Percentiles rank a stretch among this genome's conserved stretches.
These are phyloP conservation scores for Hemicrepidius hirtus DNA, from an alignment of 2,888 invertebrate species.

Conservation along the genomic window DNA sequence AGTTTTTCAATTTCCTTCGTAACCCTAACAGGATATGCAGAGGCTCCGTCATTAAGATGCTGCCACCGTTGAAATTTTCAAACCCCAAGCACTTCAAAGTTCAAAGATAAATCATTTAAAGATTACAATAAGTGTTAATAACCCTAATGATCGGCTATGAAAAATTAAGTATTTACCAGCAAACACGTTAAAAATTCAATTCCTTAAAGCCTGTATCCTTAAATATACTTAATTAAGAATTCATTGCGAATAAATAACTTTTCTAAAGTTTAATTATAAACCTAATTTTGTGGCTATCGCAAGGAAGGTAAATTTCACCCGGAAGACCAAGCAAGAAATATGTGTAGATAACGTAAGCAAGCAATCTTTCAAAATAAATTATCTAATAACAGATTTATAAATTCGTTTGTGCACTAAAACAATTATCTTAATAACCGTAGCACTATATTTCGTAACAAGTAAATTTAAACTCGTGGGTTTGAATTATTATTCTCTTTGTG, in stretches of 20 bases:
- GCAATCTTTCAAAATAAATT: not conserved
- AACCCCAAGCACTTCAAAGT: slow-evolving; percentile 10
- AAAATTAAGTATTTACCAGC: slow-evolving; percentile 8
- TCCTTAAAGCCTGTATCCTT: not conserved
- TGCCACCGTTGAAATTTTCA: slow-evolving; percentile 10
- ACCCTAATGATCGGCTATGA: not conserved
- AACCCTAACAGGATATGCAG: slow-evolving; percentile 14
- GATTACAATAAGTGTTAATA: slow-evolving; percentile 26
- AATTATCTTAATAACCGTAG: slow-evolving; percentile 18
- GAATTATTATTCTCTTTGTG: slow-evolving; percentile 26
- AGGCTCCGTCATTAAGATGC: slow-evolving; percentile 16
- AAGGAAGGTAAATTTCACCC: slow-evolving; percentile 24
- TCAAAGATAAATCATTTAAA: slow-evolving; percentile 11
- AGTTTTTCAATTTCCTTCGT: slow-evolving; percentile 16
- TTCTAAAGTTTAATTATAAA: slow-evolving; percentile 23
- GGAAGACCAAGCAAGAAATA: slow-evolving; percentile 11
- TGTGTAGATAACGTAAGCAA: too few species aligned
- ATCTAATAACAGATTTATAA: not conserved
- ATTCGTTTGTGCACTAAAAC: not conserved
- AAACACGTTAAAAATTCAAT: slow-evolving; percentile 13
- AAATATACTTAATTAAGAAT: slow-evolving; percentile 30
- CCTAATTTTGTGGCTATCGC: slow-evolving; percentile 18
- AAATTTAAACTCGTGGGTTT: slow-evolving; percentile 17
- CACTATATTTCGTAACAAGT: slow-evolving; percentile 19
- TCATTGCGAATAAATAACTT: slow-evolving; percentile 15